A percentile compares a stretch with the other conserved stretches of the same genome.
Evolutionary conservation across 2,797 vertebrate genomes (phyloP).

Genomic region (Labroides dimidiatus): DNA sequence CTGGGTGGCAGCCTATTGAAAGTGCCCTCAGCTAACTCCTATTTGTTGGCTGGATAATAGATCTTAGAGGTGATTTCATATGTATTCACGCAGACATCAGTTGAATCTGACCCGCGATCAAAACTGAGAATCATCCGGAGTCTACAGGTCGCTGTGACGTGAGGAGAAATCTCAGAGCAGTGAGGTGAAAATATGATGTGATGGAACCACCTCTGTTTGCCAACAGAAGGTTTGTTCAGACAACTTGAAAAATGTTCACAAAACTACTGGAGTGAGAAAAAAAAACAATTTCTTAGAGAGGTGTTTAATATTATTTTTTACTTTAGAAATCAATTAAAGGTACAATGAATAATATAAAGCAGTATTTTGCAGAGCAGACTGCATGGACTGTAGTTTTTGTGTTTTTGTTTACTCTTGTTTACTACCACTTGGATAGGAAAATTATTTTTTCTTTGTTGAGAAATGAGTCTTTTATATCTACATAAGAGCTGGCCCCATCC

Average conservation of each 20-base stretch:
- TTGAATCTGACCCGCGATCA: slow-evolving; percentile 14
- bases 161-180: background rate
- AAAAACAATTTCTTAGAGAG: background rate
- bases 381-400: no score
- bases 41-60: slow-evolving; percentile 46
- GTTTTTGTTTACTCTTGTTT: no score
- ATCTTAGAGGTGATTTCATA: slow-evolving; percentile 45
- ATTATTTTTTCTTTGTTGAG: no score
- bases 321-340: no score
- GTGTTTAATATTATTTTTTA: background rate
- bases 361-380: no score
- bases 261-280: background rate
- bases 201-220: background rate
- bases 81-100: slow-evolving; percentile 57
- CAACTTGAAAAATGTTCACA: background rate
- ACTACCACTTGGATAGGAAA: no score
- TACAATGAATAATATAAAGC: no score
- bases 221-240: background rate
- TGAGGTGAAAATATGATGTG: background rate
- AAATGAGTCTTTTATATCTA: no score
- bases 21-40: slow-evolving; percentile 60
- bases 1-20: slow-evolving; percentile 47
- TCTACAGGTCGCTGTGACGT: background rate
- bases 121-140: background rate
- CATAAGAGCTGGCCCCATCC: no score